A percentile compares a stretch with the other conserved stretches of the same genome.
These are phyloP conservation scores for Drosophila cracens DNA, from an alignment of 2,888 invertebrate species.

Conservation along the genomic window DNA sequence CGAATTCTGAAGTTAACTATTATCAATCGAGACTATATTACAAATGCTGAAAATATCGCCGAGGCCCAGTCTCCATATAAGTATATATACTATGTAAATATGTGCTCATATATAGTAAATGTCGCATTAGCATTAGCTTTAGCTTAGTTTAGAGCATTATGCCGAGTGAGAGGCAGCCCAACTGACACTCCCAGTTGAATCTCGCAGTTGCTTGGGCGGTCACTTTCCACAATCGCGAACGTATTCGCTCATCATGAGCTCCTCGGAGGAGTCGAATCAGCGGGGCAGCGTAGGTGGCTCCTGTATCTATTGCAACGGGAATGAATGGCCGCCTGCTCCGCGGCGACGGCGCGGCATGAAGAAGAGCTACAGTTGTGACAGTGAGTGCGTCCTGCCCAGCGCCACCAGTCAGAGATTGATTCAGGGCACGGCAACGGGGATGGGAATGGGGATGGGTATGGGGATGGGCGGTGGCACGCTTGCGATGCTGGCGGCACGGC, in stretches of 20 bases:
- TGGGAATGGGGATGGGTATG: conserved; percentile 36
- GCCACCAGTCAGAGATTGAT: conserved; percentile 30
- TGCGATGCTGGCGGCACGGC: conserved; percentile 59
- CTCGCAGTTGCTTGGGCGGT: conserved; percentile 83
- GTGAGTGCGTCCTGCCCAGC: conserved; percentile 64
- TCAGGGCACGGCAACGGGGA: conserved; percentile 48
- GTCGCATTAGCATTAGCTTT: conserved; percentile 25
- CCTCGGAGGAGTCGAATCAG: conserved; percentile 85
- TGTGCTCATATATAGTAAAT: conserved; percentile 15
- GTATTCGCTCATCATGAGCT: conserved; percentile 85
- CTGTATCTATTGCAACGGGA: conserved; percentile 63
- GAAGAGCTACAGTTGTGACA: conserved; percentile 84
- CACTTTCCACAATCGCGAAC: conserved; percentile 85
- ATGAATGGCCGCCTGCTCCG: conserved; percentile 35
- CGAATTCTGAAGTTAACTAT: not conserved
- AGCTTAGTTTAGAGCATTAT: conserved; percentile 10
- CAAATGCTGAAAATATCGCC: conserved; percentile 35
- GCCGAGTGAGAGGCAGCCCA: not conserved
- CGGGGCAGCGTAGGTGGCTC: conserved; percentile 62
- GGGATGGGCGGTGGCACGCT: conserved; percentile 63
- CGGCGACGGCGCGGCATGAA: conserved; percentile 75
- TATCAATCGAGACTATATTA: not conserved
- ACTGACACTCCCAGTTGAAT: conserved; percentile 29
- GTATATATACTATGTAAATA: not conserved
- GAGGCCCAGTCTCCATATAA: no score